Percentiles rank a stretch among this genome's conserved stretches.
Evolutionary conservation across 2,113 vertebrate genomes (phyloP).

Genomic region (Eulemur macaco): DNA sequence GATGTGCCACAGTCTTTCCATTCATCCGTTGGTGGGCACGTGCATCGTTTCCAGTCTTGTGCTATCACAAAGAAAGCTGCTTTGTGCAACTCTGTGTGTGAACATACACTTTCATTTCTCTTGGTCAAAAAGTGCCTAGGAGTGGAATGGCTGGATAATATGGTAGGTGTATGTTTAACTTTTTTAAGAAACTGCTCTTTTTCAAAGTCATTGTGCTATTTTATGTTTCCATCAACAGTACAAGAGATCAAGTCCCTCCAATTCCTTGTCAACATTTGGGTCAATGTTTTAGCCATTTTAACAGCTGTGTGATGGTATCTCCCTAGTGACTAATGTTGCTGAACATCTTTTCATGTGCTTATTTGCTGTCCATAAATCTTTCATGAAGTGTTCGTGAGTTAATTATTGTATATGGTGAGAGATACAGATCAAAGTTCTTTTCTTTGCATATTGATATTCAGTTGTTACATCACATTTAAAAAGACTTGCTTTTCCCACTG

Average conservation of each 20-base stretch:
- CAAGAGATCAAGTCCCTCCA: neutral
- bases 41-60: neutral
- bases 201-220: neutral
- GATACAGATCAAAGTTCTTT: neutral
- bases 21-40: neutral
- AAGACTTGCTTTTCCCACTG: neutral
- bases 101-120: neutral
- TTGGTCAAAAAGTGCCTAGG: neutral
- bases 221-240: neutral
- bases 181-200: neutral
- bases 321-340: too few relatives aligned
- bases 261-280: neutral
- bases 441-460: neutral
- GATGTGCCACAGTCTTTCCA: neutral
- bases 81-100: neutral
- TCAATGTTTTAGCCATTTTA: neutral
- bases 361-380: neutral
- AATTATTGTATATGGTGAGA: neutral
- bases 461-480: neutral
- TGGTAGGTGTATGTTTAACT: neutral
- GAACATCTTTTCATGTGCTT: neutral
- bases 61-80: neutral
- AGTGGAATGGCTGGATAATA: neutral
- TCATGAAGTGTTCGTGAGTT: neutral
- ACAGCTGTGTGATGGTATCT: neutral